A percentile compares a stretch with the other conserved stretches of the same genome.
phyloP scores from a whole-genome alignment of 1,140 invertebrate species.

The Drosophila ficusphila region DNA sequence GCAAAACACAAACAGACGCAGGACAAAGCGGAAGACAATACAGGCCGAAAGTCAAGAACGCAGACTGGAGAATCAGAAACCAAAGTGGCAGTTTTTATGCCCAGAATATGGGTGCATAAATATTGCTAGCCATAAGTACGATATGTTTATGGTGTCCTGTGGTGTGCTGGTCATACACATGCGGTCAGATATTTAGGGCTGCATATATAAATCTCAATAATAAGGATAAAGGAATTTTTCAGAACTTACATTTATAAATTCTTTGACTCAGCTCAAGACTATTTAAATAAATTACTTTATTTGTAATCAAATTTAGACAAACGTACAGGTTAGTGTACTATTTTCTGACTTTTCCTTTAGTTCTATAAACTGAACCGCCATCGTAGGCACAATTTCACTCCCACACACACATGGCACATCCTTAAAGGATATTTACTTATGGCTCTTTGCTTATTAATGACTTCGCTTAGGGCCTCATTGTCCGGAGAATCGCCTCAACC shows the following conservation, averaged over 20 bases:
- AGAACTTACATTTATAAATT: no score
- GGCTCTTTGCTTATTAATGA: slow-evolving; percentile 77
- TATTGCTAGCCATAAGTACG: slow-evolving; percentile 57
- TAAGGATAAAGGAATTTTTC: no score
- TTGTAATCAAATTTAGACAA: no score
- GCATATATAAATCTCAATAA: background rate
- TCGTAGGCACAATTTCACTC: background rate
- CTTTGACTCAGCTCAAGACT: no score
- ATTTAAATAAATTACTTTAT: no score
- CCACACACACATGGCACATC: slow-evolving; percentile 50
- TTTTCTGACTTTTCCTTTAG: no score
- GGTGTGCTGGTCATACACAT: slow-evolving; percentile 3
- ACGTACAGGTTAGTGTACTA: no score
- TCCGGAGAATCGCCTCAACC: slow-evolving; percentile 44
- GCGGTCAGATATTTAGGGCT: background rate
- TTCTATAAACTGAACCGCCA: background rate
- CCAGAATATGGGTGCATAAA: slow-evolving; percentile 53
- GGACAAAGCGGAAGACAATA: slow-evolving; percentile 18
- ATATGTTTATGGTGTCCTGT: slow-evolving; percentile 52
- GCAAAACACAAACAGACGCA: slow-evolving; percentile 52
- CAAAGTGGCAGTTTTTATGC: slow-evolving; percentile 58
- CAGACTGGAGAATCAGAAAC: slow-evolving; percentile 8
- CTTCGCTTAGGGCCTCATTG: slow-evolving; percentile 50
- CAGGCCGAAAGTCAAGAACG: slow-evolving; percentile 11
- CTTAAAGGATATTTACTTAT: slow-evolving; percentile 81